These are phyloP conservation scores for Platycercus adscitus DNA, from an alignment of 2,113 vertebrate species.

Conservation along the genomic window DNA sequence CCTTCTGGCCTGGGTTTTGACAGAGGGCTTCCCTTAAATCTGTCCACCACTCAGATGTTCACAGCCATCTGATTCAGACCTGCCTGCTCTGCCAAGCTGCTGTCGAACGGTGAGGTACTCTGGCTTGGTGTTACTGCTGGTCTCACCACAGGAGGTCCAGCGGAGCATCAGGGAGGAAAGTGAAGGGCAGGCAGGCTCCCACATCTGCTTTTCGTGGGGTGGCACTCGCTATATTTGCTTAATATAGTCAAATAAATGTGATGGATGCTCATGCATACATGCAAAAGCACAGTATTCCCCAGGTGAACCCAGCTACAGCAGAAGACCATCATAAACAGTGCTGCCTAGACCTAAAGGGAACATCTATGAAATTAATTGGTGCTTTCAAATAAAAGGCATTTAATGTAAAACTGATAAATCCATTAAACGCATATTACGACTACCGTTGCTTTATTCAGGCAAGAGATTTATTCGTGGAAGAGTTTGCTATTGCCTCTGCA, in stretches of 20 bases:
- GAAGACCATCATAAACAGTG: not conserved
- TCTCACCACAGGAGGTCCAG: not conserved
- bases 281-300: fast-evolving
- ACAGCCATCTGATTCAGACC: slow-evolving; percentile 20
- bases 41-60: not conserved
- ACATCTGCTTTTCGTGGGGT: not conserved
- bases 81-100: not conserved
- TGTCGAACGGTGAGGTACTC: not conserved
- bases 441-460: slow-evolving; percentile 22
- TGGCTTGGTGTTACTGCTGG: not conserved
- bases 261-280: not conserved
- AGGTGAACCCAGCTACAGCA: not conserved
- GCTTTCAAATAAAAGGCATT: slow-evolving; percentile 59
- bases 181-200: not conserved
- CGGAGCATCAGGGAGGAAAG: not conserved
- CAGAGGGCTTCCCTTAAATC: slow-evolving; percentile 49
- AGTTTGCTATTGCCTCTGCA: slow-evolving; percentile 36
- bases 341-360: slow-evolving; percentile 1
- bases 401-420: slow-evolving; percentile 69
- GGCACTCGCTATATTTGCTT: not conserved
- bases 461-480: slow-evolving; percentile 40
- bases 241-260: not conserved
- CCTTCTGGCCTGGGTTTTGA: not conserved
- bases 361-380: slow-evolving; percentile 52
- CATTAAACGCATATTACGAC: slow-evolving; percentile 29